Conservation (phyloP, 2,797 vertebrate genomes). For the Betta splendens region DNA sequence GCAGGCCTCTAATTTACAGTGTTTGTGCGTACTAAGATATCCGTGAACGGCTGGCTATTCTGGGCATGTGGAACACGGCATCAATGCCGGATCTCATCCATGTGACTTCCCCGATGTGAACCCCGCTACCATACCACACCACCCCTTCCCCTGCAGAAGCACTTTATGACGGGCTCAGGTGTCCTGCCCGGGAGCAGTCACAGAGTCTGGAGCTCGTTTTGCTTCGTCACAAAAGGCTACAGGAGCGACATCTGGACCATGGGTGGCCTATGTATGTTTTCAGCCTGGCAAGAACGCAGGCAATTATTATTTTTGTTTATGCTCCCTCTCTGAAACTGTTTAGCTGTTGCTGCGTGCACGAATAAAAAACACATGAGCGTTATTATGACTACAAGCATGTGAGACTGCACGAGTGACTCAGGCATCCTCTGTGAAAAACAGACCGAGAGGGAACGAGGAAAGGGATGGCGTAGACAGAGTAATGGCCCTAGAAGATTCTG, state of each 20-base stretch:
- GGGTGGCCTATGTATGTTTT: background rate
- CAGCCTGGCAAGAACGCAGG: slow-evolving; percentile 4
- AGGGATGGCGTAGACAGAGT: slow-evolving; percentile 31
- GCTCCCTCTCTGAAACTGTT: background rate
- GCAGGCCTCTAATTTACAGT: slow-evolving; percentile 72
- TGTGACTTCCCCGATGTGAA: slow-evolving; percentile 49
- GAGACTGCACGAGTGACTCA: slow-evolving; percentile 14
- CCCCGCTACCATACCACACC: slow-evolving; percentile 33
- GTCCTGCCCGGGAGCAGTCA: slow-evolving; percentile 41
- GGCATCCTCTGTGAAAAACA: slow-evolving; percentile 13
- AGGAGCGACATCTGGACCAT: slow-evolving; percentile 11
- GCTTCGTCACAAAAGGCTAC: slow-evolving; percentile 47
- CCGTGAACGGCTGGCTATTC: slow-evolving; percentile 74
- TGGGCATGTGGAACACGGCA: slow-evolving; percentile 73
- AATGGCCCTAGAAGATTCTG: slow-evolving; percentile 52
- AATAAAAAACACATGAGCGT: slow-evolving; percentile 7
- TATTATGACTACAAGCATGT: slow-evolving; percentile 16
- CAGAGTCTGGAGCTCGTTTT: slow-evolving; percentile 50
- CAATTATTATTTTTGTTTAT: background rate
- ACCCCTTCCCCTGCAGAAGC: slow-evolving; percentile 35
- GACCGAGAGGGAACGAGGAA: slow-evolving; percentile 14
- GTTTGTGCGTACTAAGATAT: slow-evolving; percentile 76
- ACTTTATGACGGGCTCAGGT: slow-evolving; percentile 47
- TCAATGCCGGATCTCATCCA: slow-evolving; percentile 66
- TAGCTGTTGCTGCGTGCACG: slow-evolving; percentile 3